Conservation (phyloP, 2,113 vertebrate species). For the Pterocles gutturalis region DNA sequence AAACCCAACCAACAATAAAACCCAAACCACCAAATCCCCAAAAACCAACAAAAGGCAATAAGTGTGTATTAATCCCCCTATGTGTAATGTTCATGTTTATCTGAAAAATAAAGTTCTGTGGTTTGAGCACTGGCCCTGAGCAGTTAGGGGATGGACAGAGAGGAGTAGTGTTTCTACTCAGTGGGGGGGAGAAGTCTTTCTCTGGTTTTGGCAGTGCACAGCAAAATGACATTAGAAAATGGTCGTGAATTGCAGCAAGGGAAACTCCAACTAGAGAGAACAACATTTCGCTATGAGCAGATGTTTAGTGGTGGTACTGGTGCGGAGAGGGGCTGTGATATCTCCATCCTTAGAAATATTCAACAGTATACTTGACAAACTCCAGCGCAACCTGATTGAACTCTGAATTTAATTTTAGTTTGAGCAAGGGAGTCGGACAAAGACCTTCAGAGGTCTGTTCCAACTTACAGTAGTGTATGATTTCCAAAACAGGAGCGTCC, state of each 20-base stretch:
- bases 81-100: background rate
- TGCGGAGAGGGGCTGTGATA: background rate
- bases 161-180: accelerated
- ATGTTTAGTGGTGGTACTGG: background rate
- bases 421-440: background rate
- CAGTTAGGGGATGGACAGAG: background rate
- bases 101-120: background rate
- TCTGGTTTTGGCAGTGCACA: background rate
- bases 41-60: background rate
- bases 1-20: background rate
- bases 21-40: background rate
- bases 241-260: background rate
- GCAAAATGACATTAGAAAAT: background rate
- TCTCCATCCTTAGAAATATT: background rate
- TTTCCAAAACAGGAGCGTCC: background rate
- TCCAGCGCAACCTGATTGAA: background rate
- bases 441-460: background rate
- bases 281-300: background rate
- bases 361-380: background rate
- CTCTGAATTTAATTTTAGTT: background rate
- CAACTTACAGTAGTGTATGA: background rate
- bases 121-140: background rate
- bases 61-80: background rate
- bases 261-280: background rate
- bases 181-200: background rate